Evolutionary conservation across 2,888 invertebrate genomes (phyloP), one percentile per base, ranked within the genome.

Genomic region (Tromatobia lineatoria): DNA sequence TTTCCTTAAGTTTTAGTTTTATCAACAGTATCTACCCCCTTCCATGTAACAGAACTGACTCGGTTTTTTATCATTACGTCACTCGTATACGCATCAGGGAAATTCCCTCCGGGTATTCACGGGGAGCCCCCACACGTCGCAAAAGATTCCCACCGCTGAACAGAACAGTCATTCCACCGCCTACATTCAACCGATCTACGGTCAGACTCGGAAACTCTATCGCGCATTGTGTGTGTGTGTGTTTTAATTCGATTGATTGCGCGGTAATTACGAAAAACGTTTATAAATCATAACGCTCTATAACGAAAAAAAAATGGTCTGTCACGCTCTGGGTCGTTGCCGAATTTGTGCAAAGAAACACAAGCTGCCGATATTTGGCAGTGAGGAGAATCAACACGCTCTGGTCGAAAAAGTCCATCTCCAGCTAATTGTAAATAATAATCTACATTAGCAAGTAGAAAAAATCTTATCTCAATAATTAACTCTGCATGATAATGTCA

Each of bases 21-120:
- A 15, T 25, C 20, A 73, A 73, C 18, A 13, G n/a, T 2, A 25
- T 29, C 18, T 45, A 13, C 18, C 29, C 25, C 23, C 8, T 18
- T 15, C 6, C 34, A 10, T 34, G 18, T 34, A 8, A 13, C 0
- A 29, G 8, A 18, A 18, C 23, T 6, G 13, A 8, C 54, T 18
- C 10, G 2, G 11, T 10, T 64, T 38, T 42, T 42, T 42, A 76
- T 76, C 66, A 20, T 66, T 54, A n/a, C 57, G 76, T 76, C 76
- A 81, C 20, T 8, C n/a, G 47, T 45, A 0, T 23, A 54, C 52
- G 15, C 34, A 18, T 29, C 34, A 66, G 85, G 86, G 83, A 83
- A n/a, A 82, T 80, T 76, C 86, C 86, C 75, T 70, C 15, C 73
- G 83, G 86, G 86, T 80, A 86, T 83, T 86, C 82, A 85, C 86